Base-by-base conservation (phyloP, 2,888 invertebrate genomes). In the Apotomis turbidana region DNA sequence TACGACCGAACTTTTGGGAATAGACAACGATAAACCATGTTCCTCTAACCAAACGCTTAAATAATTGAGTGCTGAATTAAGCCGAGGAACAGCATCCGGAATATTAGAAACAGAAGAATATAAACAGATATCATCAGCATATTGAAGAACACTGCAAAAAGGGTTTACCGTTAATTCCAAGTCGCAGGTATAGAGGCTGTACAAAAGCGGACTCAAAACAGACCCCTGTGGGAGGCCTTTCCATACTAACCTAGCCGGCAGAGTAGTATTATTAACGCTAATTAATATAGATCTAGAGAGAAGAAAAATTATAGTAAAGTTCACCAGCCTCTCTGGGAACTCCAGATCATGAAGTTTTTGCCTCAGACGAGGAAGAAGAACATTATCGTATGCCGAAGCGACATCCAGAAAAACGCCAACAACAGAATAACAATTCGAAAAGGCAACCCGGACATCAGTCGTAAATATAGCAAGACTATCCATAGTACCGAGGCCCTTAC, bases 371-470 rank as follows among this genome's bases (percentile, higher is more conserved):
- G 75, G 75, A 71, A 77, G 72, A 27, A 68, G 68, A 5, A 80
- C 78, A 63, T 75, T 78, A 51, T 81, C 81, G 66, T 80, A 81
- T 4, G 80, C 81, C 1, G 79, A 70, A 0, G 73, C n/a, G 3
- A 81, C 73, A 59, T 82, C 82, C 0, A 81, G 62, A 57, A 81
- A 82, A 2, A 74, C 76, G 0, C 69, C 79, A 0, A 80, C 67
- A 0, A 79, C 12, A 6, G 54, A 75, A 58, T 78, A 66, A 15
- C 75, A 72, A 0, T 68, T 68, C 0, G 61, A 41, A 36, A 77
- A 78, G 4, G 79, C 75, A 0, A 76, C 5, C 8, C 73, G 69
- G 9, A 79, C 75, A 15, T 79, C 79, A 0, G 80, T 69, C 2
- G 73, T 66, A 1, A 81, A 52, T n/a, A 80, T 75, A 9, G 76